Evolutionary conservation across 2,888 invertebrate genomes (phyloP).

Genomic region (Taphrorychus bicolor): DNA sequence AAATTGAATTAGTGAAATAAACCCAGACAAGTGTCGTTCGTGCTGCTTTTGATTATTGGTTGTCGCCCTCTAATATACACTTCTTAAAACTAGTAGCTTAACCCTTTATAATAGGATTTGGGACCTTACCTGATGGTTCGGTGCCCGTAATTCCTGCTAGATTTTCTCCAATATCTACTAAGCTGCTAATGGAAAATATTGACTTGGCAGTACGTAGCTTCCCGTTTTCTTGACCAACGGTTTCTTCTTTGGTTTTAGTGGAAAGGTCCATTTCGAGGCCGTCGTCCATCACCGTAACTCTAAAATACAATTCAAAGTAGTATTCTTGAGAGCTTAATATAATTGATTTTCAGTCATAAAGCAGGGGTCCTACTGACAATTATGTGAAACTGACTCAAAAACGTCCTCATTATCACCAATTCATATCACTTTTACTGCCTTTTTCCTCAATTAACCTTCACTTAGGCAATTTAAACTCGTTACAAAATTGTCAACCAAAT

Average conservation of each 20-base stretch:
- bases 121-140: not conserved
- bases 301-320: no score
- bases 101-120: no score
- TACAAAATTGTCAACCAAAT: not conserved
- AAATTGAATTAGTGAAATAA: conserved; percentile 35
- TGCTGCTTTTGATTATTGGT: not conserved
- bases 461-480: not conserved
- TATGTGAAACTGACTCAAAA: no score
- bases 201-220: conserved; percentile 66
- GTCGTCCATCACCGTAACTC: conserved; percentile 50
- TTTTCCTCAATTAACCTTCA: not conserved
- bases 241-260: conserved; percentile 55
- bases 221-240: conserved; percentile 50
- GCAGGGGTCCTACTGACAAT: no score
- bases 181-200: conserved; percentile 66
- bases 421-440: no score
- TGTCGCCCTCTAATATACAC: not conserved
- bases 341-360: no score
- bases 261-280: conserved; percentile 62
- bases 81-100: no score
- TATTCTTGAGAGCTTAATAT: no score
- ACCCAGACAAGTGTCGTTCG: not conserved
- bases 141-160: conserved; percentile 34
- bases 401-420: no score
- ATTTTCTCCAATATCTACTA: conserved; percentile 64